Conservation (phyloP, 2,888 invertebrate genomes). For the Dryocosmus kuriphilus region DNA sequence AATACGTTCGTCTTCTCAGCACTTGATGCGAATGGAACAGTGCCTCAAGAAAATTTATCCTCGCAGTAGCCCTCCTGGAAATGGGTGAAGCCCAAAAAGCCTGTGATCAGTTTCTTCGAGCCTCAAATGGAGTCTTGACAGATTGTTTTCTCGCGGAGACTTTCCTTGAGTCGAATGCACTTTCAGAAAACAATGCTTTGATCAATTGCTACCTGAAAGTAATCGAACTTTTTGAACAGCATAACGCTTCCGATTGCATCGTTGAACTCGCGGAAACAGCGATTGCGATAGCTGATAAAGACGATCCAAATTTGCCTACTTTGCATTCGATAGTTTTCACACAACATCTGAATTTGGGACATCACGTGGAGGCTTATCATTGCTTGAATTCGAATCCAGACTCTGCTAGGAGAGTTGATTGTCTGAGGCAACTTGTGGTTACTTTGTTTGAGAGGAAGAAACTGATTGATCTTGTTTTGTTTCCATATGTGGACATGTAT, state of each 20-base stretch:
- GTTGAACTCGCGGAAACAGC: constrained; percentile 89
- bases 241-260: constrained; percentile 88
- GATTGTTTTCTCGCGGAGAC: constrained; percentile 86
- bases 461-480: constrained; percentile 83
- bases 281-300: constrained; percentile 83
- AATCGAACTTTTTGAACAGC: constrained; percentile 91
- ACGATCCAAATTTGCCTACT: constrained; percentile 87
- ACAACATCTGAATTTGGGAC: constrained; percentile 85
- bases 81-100: constrained; percentile 90
- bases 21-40: constrained; percentile 93
- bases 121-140: constrained; percentile 86
- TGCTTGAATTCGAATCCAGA: constrained; percentile 86
- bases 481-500: constrained; percentile 84
- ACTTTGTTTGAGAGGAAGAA: constrained; percentile 85
- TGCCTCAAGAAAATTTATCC: constrained; percentile 87
- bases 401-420: constrained; percentile 83
- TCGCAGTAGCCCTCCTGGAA: constrained; percentile 86
- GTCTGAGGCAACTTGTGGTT: constrained; percentile 86
- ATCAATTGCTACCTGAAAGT: constrained; percentile 88
- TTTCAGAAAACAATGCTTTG: constrained; percentile 80
- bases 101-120: constrained; percentile 86
- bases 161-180: constrained; percentile 78
- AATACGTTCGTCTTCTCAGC: constrained; percentile 87
- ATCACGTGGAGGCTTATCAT: constrained; percentile 86
- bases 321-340: constrained; percentile 88